A percentile compares a stretch with the other conserved stretches of the same genome.
Conservation (phyloP, 2,797 vertebrate genomes). For the Tenualosa ilisha region DNA sequence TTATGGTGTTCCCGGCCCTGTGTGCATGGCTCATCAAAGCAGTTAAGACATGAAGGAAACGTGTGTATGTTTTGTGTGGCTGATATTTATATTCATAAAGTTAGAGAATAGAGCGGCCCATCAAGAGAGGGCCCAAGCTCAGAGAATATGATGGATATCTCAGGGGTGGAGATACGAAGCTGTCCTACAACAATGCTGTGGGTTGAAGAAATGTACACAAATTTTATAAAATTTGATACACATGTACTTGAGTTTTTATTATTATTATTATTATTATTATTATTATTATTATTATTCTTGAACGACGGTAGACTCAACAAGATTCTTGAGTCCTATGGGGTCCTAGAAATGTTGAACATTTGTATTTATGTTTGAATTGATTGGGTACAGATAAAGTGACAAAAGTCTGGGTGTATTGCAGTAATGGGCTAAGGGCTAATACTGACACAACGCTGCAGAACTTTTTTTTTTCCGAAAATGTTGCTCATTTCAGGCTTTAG, state of each 20-base stretch:
- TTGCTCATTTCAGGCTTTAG: neutral
- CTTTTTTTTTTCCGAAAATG: neutral
- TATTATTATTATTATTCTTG: too few relatives aligned
- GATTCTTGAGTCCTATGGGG: too few relatives aligned
- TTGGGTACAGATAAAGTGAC: too few relatives aligned
- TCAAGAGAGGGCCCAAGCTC: neutral
- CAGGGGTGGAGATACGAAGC: too few relatives aligned
- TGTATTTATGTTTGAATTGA: too few relatives aligned
- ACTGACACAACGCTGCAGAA: too few relatives aligned
- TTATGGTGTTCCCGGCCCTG: neutral
- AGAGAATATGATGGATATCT: neutral
- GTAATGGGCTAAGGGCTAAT: too few relatives aligned
- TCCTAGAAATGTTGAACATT: too few relatives aligned
- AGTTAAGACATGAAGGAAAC: neutral
- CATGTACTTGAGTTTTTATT: too few relatives aligned
- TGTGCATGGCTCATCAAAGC: conserved; percentile 4
- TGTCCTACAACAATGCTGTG: neutral
- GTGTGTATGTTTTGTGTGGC: neutral
- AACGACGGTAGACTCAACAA: too few relatives aligned
- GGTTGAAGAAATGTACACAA: neutral
- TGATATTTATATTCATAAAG: conserved; percentile 14
- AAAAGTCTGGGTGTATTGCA: too few relatives aligned
- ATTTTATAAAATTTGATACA: neutral
- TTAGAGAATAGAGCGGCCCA: neutral
- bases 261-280: too few relatives aligned